phyloP scores from a whole-genome alignment of 2,888 invertebrate species.

The Drosophila ustulata region DNA sequence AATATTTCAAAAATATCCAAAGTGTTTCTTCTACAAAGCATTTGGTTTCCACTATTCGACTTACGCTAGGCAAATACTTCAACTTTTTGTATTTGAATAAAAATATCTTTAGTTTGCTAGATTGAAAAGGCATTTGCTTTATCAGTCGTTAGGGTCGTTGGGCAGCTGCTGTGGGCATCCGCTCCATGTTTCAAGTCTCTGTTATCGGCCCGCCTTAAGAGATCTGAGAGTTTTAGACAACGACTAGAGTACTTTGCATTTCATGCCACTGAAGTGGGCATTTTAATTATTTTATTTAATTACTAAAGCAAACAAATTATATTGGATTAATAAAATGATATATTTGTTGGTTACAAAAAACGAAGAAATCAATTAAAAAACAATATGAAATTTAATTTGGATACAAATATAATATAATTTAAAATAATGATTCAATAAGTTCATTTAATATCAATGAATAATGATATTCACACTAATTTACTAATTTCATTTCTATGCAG shows the following conservation, averaged over 20 bases:
- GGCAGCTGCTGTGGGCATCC: conserved; percentile 42
- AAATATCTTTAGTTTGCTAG: conserved; percentile 2
- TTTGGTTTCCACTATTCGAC: conserved; percentile 11
- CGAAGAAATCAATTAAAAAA: background rate
- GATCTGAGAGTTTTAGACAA: conserved; percentile 16
- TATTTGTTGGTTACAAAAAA: background rate
- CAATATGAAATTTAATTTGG: background rate
- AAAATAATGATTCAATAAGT: background rate
- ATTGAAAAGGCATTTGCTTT: conserved; percentile 13
- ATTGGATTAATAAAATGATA: background rate
- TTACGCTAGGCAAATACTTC: background rate
- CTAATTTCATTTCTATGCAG: background rate
- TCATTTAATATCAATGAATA: background rate
- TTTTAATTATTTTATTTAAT: background rate
- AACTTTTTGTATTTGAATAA: background rate
- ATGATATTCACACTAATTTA: background rate
- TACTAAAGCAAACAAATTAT: background rate
- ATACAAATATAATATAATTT: too few species aligned
- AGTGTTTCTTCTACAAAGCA: background rate
- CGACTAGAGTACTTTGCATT: background rate
- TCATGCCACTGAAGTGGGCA: background rate
- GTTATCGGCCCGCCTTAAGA: conserved; percentile 21
- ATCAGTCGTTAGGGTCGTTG: conserved; percentile 43
- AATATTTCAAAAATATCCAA: too few species aligned
- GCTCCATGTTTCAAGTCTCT: conserved; percentile 15